phyloP scores from a whole-genome alignment of 2,888 invertebrate species.

The Drosophila dives region DNA sequence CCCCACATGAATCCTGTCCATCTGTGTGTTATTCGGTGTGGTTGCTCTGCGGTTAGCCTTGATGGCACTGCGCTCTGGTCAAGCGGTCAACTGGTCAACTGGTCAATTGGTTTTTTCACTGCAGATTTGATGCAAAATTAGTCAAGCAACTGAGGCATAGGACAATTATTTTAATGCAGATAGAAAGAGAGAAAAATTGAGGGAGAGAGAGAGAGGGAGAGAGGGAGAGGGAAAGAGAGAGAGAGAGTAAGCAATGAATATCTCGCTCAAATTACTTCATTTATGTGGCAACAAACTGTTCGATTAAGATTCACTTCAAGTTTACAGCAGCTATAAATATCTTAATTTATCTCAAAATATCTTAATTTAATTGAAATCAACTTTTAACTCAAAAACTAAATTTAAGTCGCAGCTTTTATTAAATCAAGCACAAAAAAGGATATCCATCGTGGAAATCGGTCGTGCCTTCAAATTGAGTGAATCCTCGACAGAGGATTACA shows the following conservation, averaged over 20 bases:
- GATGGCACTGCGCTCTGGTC: constrained; percentile 27
- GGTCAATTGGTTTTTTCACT: constrained; percentile 39
- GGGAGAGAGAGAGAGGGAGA: background rate
- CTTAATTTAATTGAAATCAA: too few species aligned
- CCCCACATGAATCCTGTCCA: constrained; percentile 42
- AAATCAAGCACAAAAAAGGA: background rate
- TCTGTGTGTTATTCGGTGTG: constrained; percentile 25
- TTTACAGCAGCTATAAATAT: background rate
- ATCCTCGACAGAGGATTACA: background rate
- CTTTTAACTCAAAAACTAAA: background rate
- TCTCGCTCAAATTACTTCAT: constrained; percentile 44
- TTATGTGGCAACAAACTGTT: constrained; percentile 7
- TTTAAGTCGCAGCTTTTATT: background rate
- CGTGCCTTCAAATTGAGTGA: background rate
- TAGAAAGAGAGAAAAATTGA: background rate
- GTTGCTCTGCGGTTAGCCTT: constrained; percentile 56
- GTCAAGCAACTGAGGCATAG: constrained; percentile 55
- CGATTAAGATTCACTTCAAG: background rate
- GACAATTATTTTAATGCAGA: constrained; percentile 60
- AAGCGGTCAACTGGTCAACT: constrained; percentile 39
- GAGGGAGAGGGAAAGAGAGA: background rate
- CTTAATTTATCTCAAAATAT: background rate
- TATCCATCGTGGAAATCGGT: background rate
- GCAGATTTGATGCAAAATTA: constrained; percentile 75
- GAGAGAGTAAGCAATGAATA: constrained; percentile 32